Evolutionary conservation across 2,797 vertebrate genomes (phyloP).

Genomic region (Dipus sagitta): DNA sequence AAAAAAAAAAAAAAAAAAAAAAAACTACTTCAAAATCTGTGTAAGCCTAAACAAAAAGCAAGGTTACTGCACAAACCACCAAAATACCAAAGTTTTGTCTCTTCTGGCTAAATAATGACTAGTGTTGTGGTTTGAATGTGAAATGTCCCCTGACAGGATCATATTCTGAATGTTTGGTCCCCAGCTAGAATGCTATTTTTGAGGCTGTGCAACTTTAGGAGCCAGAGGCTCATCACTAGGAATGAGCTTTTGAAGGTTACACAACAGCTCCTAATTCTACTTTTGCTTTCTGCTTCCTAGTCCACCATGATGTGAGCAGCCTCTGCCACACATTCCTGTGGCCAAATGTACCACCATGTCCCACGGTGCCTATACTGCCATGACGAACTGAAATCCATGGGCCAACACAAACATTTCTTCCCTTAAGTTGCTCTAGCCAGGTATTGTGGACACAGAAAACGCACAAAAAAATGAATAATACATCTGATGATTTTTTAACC

Average conservation of each 20-base stretch:
- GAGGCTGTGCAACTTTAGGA: background rate
- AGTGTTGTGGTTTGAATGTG: background rate
- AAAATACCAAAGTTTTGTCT: background rate
- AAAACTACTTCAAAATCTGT: background rate
- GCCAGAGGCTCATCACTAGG: background rate
- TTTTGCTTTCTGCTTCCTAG: background rate
- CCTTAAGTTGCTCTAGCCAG: background rate
- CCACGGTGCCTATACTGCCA: background rate
- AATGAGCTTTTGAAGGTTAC: background rate
- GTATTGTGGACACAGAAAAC: background rate
- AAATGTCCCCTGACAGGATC: background rate
- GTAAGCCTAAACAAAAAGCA: background rate
- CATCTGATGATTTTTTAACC: background rate
- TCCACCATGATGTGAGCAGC: background rate
- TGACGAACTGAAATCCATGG: background rate
- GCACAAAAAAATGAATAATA: background rate
- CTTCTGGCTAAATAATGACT: background rate
- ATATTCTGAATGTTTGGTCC: background rate
- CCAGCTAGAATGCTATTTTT: background rate
- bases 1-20: background rate
- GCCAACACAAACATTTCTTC: background rate
- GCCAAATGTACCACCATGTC: rapidly evolving
- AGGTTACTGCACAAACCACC: background rate
- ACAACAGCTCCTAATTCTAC: rapidly evolving
- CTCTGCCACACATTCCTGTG: background rate